These are phyloP conservation scores for Meta bourneti DNA, from an alignment of 2,888 invertebrate species.

Conservation along the genomic window DNA sequence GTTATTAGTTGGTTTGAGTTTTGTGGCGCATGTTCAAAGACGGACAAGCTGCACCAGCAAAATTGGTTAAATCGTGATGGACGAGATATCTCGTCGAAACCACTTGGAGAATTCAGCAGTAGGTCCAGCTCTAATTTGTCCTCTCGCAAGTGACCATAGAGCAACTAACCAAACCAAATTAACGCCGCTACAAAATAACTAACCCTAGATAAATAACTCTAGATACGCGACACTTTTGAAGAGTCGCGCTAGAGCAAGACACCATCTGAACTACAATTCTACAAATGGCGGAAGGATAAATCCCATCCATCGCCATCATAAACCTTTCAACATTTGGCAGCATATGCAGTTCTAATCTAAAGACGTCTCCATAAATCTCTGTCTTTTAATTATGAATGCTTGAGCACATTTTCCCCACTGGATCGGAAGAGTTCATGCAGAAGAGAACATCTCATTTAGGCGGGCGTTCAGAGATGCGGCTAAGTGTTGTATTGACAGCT, in stretches of 20 bases:
- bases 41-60: too few relatives aligned
- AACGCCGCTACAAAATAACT: background rate
- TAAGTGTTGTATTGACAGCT: constrained; percentile 16
- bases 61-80: too few relatives aligned
- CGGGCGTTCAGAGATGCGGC: constrained; percentile 13
- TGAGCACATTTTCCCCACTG: background rate
- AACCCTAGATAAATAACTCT: too few relatives aligned
- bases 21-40: too few relatives aligned
- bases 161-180: background rate
- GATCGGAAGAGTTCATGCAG: constrained; percentile 3
- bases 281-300: background rate
- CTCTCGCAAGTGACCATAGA: too few relatives aligned
- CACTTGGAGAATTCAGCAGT: too few relatives aligned
- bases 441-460: constrained; percentile 20
- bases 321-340: constrained; percentile 1
- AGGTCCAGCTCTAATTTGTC: too few relatives aligned
- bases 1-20: too few relatives aligned
- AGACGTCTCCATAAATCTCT: background rate
- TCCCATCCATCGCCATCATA: background rate
- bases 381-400: background rate
- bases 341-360: background rate
- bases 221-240: background rate
- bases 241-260: background rate
- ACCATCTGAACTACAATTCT: background rate
- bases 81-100: too few relatives aligned